Evolutionary conservation across 1,140 invertebrate species (phyloP).

Genomic region (Drosophila sucinea): DNA sequence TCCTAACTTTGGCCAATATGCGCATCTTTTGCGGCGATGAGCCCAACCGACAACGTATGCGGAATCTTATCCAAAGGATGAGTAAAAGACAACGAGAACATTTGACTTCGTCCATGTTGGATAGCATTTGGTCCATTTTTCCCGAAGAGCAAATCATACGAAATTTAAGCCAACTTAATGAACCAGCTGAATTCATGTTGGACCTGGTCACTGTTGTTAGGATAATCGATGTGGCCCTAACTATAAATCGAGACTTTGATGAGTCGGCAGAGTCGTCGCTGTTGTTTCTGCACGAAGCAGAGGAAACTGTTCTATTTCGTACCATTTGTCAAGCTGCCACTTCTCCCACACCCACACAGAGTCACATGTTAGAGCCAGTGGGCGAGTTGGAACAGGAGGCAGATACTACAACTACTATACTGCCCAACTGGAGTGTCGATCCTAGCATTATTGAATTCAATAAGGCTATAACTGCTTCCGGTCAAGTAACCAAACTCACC

Average conservation of each 20-base stretch:
- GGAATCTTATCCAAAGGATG: constrained; percentile 66
- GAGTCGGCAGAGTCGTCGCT: constrained; percentile 68
- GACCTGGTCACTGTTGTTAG: constrained; percentile 69
- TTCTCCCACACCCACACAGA: constrained; percentile 69
- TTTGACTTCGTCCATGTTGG: constrained; percentile 61
- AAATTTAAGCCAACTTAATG: constrained; percentile 56
- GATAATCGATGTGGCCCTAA: constrained; percentile 77
- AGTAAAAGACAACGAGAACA: constrained; percentile 56
- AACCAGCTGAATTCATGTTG: constrained; percentile 68
- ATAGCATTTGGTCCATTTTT: constrained; percentile 63
- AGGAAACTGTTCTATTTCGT: constrained; percentile 75
- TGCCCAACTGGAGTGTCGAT: constrained; percentile 65
- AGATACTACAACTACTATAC: constrained; percentile 46
- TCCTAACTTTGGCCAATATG: constrained; percentile 75
- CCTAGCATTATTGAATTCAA: constrained; percentile 47
- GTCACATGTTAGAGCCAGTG: constrained; percentile 61
- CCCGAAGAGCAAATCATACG: constrained; percentile 59
- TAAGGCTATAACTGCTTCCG: background rate
- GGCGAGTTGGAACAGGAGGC: constrained; percentile 60
- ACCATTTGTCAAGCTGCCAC: constrained; percentile 64
- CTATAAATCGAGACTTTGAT: constrained; percentile 74
- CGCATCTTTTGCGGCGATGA: constrained; percentile 80
- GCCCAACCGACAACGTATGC: constrained; percentile 76
- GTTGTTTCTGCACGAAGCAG: constrained; percentile 68
- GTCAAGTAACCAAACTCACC: constrained; percentile 30